Base-by-base conservation (phyloP, 2,113 vertebrate species). In the Vireo altiloquus region DNA sequence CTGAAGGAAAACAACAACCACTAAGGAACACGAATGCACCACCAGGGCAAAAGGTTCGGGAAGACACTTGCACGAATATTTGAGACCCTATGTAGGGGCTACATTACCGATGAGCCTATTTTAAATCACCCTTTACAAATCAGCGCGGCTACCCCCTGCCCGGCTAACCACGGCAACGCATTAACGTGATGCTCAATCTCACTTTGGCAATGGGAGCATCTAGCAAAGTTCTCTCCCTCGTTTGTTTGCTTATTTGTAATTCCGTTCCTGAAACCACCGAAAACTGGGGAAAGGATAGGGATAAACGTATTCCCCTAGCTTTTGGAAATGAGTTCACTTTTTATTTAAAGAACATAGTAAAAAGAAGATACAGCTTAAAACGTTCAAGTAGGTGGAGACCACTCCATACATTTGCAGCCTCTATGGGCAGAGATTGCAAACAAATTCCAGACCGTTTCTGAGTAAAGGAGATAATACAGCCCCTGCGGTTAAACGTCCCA, bases 161-260 rank as follows among this genome's bases (percentile, higher is more conserved):
- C 97, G 95, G 89, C 93, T 97, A 82, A 63, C 96, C 98, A 98
- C 98, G 97, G 98, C 98, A 98, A 97, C 77, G 97, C 99, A 97
- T 99, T 98, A 99, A 98, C 98, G 98, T 98, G 98, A 99, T 97
- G 98, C 98, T 99, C 98, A 98, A 98, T 99, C 98, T 98, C 98
- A 98, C 95, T 98, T 97, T 97, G 96, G 97, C 95, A 96, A 94
- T 95, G 98, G 97, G 98, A 98, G 96, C 98, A 97, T 97, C 95
- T 94, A 98, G 90, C 82, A 96, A 98, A 98, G 98, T 98, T 98
- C 27, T 89, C 27, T 74, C 42, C 40, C 28, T 93, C 49, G 16
- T 79, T 87, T 50, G 44, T 84, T 72, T 94, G 75, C 91, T 96
- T 96, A 96, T 98, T 97, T 92, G 96, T 79, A 92, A 88, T 94